These are phyloP conservation scores for Drosophila pruinosa DNA, from an alignment of 1,140 invertebrate genomes.

Conservation along the genomic window DNA sequence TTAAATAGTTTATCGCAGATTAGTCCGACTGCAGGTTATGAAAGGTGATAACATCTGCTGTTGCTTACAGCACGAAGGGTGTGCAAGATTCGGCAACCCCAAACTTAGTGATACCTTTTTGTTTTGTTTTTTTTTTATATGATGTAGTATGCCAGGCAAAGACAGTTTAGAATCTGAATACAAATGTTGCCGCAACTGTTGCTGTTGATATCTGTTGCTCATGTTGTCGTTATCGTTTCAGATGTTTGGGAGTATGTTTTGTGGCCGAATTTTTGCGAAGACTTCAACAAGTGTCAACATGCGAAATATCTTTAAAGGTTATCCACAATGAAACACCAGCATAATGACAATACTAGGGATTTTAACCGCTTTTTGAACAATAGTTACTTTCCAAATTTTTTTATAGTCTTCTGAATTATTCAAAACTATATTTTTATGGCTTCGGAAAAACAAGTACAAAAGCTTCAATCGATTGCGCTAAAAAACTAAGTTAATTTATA, in stretches of 20 bases:
- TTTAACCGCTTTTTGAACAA: too few species aligned
- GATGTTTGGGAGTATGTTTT: conserved; percentile 38
- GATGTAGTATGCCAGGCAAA: conserved; percentile 15
- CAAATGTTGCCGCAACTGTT: conserved; percentile 51
- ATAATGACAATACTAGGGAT: too few species aligned
- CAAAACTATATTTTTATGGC: too few species aligned
- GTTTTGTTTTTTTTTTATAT: not conserved
- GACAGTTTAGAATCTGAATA: conserved; percentile 17
- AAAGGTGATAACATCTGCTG: too few species aligned
- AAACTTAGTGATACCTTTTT: not conserved
- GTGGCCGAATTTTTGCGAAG: conserved; percentile 66
- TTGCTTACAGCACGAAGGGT: too few species aligned
- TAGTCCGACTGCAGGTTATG: not conserved
- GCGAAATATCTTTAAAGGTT: conserved; percentile 42
- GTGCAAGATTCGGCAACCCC: not conserved
- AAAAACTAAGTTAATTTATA: too few species aligned
- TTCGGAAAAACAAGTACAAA: too few species aligned
- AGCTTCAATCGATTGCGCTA: too few species aligned
- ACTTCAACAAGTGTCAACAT: conserved; percentile 30
- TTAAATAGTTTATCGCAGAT: too few species aligned
- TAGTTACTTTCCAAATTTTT: too few species aligned
- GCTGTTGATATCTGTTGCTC: conserved; percentile 16
- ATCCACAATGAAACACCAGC: conserved; percentile 15
- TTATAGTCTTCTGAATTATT: too few species aligned
- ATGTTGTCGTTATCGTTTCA: conserved; percentile 28